These are phyloP conservation scores for Cebidichthys violaceus DNA, from an alignment of 2,113 vertebrate species.

Conservation along the genomic window DNA sequence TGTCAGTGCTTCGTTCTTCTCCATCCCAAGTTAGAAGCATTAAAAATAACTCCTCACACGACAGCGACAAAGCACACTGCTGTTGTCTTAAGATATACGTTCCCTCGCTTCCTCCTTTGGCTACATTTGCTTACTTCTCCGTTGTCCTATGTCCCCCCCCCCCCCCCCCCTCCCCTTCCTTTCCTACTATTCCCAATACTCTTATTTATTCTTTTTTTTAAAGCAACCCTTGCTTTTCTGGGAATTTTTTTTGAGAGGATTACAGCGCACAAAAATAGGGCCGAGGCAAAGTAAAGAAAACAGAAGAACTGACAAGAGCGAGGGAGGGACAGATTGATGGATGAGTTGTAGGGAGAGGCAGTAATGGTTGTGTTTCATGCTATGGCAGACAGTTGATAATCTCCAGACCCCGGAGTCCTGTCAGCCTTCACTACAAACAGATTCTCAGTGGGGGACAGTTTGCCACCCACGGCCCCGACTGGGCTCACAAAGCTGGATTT, in stretches of 20 bases:
- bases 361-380: constrained; percentile 51
- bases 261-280: background rate
- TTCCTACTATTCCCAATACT: background rate
- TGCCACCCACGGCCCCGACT: constrained; percentile 16
- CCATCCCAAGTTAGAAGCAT: constrained; percentile 10
- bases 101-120: background rate
- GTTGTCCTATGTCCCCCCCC: background rate
- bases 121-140: background rate
- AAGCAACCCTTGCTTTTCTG: background rate
- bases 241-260: background rate
- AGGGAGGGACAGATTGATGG: constrained; percentile 50
- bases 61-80: constrained; percentile 12
- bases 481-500: constrained; percentile 36
- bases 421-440: constrained; percentile 28
- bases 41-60: constrained; percentile 30
- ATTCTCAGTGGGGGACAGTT: constrained; percentile 33
- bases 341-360: constrained; percentile 40
- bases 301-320: background rate
- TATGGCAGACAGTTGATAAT: constrained; percentile 60
- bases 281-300: background rate
- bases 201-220: background rate
- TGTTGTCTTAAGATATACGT: background rate
- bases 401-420: constrained; percentile 44
- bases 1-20: constrained; percentile 1
- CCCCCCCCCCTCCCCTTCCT: background rate